These are phyloP conservation scores for Callipepla squamata DNA, from an alignment of 2,113 vertebrate genomes.

Conservation along the genomic window DNA sequence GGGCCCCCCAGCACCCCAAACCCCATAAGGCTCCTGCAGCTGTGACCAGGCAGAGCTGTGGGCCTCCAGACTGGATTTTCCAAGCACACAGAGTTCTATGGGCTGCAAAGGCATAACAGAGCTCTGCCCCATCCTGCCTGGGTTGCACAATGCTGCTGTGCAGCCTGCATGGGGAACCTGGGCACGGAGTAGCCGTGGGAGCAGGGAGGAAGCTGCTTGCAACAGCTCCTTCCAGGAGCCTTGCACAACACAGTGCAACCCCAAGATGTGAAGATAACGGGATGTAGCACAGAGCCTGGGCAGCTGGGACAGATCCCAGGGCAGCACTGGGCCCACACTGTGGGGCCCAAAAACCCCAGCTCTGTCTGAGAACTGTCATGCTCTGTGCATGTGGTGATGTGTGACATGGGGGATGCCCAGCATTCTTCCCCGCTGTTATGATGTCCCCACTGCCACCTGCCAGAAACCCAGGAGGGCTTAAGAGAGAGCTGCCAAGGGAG, in stretches of 20 bases:
- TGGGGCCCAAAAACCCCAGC: neutral
- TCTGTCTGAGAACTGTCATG: neutral
- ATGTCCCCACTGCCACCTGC: neutral
- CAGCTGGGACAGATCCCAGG: neutral
- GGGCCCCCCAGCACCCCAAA: neutral
- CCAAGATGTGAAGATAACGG: fast-evolving
- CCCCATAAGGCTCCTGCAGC: fast-evolving
- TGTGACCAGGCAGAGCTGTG: fast-evolving
- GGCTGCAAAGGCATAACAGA: neutral
- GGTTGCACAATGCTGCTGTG: fast-evolving
- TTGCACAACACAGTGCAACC: neutral
- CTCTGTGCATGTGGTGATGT: neutral
- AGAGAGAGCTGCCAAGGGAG: neutral
- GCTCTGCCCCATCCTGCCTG: neutral
- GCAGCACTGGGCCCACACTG: neutral
- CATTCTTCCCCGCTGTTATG: fast-evolving
- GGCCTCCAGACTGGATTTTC: neutral
- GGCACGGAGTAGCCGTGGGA: fast-evolving
- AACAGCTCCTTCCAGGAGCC: neutral
- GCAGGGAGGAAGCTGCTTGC: neutral
- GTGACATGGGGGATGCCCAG: neutral
- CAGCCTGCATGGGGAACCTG: neutral
- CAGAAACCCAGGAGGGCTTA: neutral
- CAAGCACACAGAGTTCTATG: fast-evolving
- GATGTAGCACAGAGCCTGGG: fast-evolving